These are phyloP conservation scores for Trachurus trachurus DNA, from an alignment of 2,797 vertebrate genomes.

Conservation along the genomic window DNA sequence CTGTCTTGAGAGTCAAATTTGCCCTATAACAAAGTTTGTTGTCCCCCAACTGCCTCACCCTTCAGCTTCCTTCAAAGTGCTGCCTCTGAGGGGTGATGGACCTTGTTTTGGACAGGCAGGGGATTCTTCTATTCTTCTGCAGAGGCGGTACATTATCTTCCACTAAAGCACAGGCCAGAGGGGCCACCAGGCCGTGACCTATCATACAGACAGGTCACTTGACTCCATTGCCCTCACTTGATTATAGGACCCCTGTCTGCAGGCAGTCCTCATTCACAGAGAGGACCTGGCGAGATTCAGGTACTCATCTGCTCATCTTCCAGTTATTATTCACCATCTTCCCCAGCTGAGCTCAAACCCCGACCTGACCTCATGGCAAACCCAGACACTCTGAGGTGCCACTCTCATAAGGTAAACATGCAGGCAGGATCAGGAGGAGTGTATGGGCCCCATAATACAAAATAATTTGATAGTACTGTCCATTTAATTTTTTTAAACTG, in stretches of 20 bases:
- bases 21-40: slow-evolving; percentile 49
- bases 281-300: slow-evolving; percentile 57
- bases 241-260: slow-evolving; percentile 76
- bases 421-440: slow-evolving; percentile 1
- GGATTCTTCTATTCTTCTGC: slow-evolving; percentile 71
- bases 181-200: slow-evolving; percentile 78
- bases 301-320: slow-evolving; percentile 74
- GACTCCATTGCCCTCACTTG: slow-evolving; percentile 83
- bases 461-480: slow-evolving; percentile 6
- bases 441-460: slow-evolving; percentile 6
- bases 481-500: slow-evolving; percentile 22
- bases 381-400: slow-evolving; percentile 38
- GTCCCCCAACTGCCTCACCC: slow-evolving; percentile 34
- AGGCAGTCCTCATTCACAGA: slow-evolving; percentile 61
- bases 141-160: slow-evolving; percentile 87
- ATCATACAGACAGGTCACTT: slow-evolving; percentile 83
- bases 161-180: slow-evolving; percentile 66
- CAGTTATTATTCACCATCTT: slow-evolving; percentile 76
- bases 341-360: slow-evolving; percentile 78
- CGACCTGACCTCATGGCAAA: slow-evolving; percentile 59
- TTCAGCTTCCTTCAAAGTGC: slow-evolving; percentile 35
- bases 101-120: slow-evolving; percentile 58
- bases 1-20: slow-evolving; percentile 43
- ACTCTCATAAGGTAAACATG: slow-evolving; percentile 47
- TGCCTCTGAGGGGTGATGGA: slow-evolving; percentile 40